Percentiles rank a stretch among this genome's conserved stretches.
Conservation (phyloP, 2,797 vertebrate genomes). For the Rhodeus uyekii region DNA sequence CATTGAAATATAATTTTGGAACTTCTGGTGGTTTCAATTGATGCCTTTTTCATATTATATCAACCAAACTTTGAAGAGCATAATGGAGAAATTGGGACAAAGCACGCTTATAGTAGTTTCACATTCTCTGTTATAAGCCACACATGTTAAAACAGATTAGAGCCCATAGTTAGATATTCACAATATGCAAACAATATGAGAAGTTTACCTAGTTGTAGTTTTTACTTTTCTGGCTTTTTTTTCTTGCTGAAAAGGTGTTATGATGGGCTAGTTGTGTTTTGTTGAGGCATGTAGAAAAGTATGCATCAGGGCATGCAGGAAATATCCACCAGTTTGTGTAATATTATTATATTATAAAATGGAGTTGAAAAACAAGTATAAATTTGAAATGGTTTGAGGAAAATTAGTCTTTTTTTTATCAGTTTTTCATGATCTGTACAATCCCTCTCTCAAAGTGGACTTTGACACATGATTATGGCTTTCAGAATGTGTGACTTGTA, state of each 20-base stretch:
- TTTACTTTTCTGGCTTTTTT: background rate
- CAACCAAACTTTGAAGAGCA: background rate
- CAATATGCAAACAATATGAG: background rate
- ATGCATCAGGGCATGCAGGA: too few relatives aligned
- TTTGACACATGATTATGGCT: slow-evolving; percentile 1
- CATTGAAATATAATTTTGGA: too few relatives aligned
- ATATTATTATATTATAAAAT: background rate
- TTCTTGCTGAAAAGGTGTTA: background rate
- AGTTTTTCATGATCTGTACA: background rate
- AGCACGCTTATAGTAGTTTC: background rate
- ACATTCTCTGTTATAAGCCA: background rate
- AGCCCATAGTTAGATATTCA: background rate
- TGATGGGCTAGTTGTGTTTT: too few relatives aligned
- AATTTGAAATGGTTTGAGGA: background rate
- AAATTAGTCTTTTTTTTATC: background rate
- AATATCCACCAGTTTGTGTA: background rate
- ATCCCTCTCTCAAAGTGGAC: background rate
- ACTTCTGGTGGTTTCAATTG: background rate
- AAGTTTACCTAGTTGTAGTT: background rate
- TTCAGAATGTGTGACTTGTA: background rate
- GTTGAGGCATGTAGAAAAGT: too few relatives aligned
- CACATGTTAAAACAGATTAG: background rate
- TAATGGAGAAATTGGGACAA: background rate
- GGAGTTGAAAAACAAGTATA: background rate
- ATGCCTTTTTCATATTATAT: background rate